phyloP scores from a whole-genome alignment of 2,113 vertebrate genomes.

The Chloropsis cyanopogon region DNA sequence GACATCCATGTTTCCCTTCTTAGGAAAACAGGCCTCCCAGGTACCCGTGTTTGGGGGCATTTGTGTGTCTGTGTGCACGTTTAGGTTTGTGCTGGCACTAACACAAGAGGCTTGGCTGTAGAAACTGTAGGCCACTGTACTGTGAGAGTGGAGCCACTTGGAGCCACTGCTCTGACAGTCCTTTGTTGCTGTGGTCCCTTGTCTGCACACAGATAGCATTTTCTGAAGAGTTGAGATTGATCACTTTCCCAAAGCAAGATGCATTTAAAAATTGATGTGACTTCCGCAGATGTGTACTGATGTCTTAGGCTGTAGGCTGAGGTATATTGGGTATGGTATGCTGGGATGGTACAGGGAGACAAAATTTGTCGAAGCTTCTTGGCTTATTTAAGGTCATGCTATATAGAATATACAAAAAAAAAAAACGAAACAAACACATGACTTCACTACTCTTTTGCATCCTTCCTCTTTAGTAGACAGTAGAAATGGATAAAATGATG shows the following conservation, averaged over 20 bases:
- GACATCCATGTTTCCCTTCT: neutral
- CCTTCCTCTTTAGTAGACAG: neutral
- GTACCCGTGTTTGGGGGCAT: neutral
- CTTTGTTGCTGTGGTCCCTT: neutral
- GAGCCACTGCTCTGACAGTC: neutral
- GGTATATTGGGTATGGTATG: too few relatives aligned
- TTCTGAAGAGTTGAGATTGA: neutral
- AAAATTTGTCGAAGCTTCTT: neutral
- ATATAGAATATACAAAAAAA: neutral
- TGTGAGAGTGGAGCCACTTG: neutral
- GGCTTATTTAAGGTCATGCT: neutral
- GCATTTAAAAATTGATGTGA: neutral
- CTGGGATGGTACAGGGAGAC: neutral
- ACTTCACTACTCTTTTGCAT: neutral
- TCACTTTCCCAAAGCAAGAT: neutral
- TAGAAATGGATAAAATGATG: neutral
- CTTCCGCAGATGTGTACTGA: neutral
- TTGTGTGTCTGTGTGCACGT: neutral
- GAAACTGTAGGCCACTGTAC: neutral
- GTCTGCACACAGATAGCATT: neutral
- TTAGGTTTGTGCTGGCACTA: neutral
- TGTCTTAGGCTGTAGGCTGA: neutral
- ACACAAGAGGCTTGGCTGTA: neutral
- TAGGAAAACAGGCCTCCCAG: neutral
- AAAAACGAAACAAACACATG: accelerated